These are phyloP conservation scores for Hirtodrosophila confusa DNA, from an alignment of 2,888 invertebrate genomes.

Conservation along the genomic window DNA sequence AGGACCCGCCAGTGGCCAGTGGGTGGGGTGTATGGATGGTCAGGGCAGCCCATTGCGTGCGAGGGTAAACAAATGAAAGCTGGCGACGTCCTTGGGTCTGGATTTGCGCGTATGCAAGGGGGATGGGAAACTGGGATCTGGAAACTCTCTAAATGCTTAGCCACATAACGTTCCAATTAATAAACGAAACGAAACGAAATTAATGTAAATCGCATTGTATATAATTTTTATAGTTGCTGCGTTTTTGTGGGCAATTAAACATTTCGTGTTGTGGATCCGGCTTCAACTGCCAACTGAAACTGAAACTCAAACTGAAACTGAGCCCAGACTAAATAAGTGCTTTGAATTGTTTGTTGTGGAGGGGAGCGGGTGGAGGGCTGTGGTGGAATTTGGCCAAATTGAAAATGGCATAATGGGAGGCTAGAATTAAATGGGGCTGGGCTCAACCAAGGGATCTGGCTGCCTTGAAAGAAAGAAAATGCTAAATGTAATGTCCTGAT, in stretches of 20 bases:
- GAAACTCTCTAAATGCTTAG: slow-evolving; percentile 36
- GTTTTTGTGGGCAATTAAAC: slow-evolving; percentile 77
- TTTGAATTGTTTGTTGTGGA: neutral
- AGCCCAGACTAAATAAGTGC: slow-evolving; percentile 5
- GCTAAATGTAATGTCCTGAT: slow-evolving; percentile 4
- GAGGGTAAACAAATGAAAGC: slow-evolving; percentile 10
- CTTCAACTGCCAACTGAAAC: too few species aligned
- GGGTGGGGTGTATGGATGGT: neutral
- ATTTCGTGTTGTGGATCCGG: slow-evolving; percentile 48
- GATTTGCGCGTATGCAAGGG: neutral
- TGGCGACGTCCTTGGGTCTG: slow-evolving; percentile 24
- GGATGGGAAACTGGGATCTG: neutral
- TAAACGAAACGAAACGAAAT: slow-evolving; percentile 65
- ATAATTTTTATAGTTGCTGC: slow-evolving; percentile 74
- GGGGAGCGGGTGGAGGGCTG: too few species aligned
- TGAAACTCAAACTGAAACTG: slow-evolving; percentile 10
- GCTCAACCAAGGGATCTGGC: neutral
- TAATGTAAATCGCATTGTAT: slow-evolving; percentile 71
- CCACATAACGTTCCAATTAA: slow-evolving; percentile 72
- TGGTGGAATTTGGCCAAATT: neutral
- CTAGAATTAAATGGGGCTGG: slow-evolving; percentile 6
- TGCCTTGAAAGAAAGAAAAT: neutral
- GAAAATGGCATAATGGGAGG: slow-evolving; percentile 7
- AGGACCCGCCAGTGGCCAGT: neutral
- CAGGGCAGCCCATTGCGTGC: slow-evolving; percentile 45